Evolutionary conservation across 2,888 invertebrate genomes (phyloP), one percentile per base, ranked within the genome.

Genomic region (Orthosia cruda): DNA sequence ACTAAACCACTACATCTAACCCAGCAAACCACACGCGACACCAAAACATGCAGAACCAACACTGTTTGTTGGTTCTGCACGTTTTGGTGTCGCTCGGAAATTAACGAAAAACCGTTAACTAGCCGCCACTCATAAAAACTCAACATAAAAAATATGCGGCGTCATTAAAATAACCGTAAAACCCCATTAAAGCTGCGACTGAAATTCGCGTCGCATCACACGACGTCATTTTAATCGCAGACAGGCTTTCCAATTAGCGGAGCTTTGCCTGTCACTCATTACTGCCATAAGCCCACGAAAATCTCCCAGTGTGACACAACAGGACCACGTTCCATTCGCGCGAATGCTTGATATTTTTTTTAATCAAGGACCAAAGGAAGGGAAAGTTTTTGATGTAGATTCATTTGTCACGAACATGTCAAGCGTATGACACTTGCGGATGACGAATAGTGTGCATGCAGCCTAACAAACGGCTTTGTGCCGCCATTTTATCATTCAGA

Each of bases 231-330:
- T 84, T 83, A 78, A 86, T 85, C 79, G 85, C 81, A 89, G 88
- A 87, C 89, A 84, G 77, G 85, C 84, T 82, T 88, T 84, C 89
- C 88, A 88, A 89, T 88, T 88, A 88, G 86, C 83, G 83, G 40
- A 58, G 80, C 81, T 87, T 87, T 85, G 77, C 79, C 69, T 79
- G 77, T 85, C 88, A 86, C 89, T 88, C 88, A 88, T 87, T 88
- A 86, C 84, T 71, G 78, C 64, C 67, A 81, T 88, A 88, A 88
- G 80, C 88, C 77, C 83, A 85, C 84, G 80, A 88, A 86, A 82
- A 79, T 84, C 73, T 83, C 78, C 84, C 76, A 82, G 78, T 80
- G 74, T 86, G 73, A 78, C 72, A 87, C 87, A 77, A 85, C 86
- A 67, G 86, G 83, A 47, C 71, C n/a, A 23, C 54, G 57, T 87